Percentiles rank a stretch among this genome's conserved stretches.
Conservation (phyloP, 1,140 invertebrate genomes). For the Fopius arisanus region DNA sequence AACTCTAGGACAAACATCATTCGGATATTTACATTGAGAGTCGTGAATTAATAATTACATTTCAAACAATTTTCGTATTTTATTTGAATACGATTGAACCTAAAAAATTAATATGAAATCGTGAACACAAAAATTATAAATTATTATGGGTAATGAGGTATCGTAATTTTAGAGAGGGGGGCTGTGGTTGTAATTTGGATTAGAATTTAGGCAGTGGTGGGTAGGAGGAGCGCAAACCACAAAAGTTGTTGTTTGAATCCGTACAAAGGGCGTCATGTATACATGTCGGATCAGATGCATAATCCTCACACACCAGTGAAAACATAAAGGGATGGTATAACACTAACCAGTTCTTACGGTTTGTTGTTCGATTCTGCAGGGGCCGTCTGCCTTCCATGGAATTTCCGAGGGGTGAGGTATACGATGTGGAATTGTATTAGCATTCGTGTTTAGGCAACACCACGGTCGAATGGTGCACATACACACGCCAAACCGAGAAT, state of each 20-base stretch:
- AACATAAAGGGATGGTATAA: background rate
- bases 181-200: too few relatives aligned
- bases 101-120: too few relatives aligned
- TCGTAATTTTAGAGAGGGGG: too few relatives aligned
- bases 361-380: background rate
- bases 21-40: too few relatives aligned
- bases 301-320: background rate
- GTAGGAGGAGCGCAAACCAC: background rate
- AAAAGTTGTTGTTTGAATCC: background rate
- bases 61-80: too few relatives aligned
- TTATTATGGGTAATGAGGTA: too few relatives aligned
- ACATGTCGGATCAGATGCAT: background rate
- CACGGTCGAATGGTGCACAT: conserved; percentile 23
- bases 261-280: background rate
- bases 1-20: too few relatives aligned
- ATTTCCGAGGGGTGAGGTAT: background rate
- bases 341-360: conserved; percentile 4
- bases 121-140: too few relatives aligned
- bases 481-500: conserved; percentile 31
- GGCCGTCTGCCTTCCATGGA: conserved; percentile 2
- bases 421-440: conserved; percentile 32
- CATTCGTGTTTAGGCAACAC: conserved; percentile 49
- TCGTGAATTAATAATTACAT: too few relatives aligned
- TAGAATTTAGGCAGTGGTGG: background rate
- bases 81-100: too few relatives aligned